These are phyloP conservation scores for Melanotaenia boesemani DNA, from an alignment of 2,797 vertebrate species.

Conservation along the genomic window DNA sequence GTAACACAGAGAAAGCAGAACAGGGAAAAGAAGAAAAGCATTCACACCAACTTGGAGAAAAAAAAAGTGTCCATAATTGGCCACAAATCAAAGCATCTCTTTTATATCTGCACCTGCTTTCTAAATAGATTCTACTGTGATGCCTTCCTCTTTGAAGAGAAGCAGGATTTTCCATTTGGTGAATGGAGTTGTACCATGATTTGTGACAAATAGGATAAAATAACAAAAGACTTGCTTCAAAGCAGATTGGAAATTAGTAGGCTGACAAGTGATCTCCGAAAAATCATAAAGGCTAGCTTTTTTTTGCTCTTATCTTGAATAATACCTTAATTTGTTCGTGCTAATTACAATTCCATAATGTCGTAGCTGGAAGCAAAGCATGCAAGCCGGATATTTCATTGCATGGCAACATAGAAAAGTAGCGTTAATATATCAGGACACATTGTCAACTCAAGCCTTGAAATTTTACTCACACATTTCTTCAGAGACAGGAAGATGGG, in stretches of 20 bases:
- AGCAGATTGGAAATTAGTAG: slow-evolving; percentile 48
- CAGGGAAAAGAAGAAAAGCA: slow-evolving; percentile 6
- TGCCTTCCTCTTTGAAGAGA: slow-evolving; percentile 66
- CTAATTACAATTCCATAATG: slow-evolving; percentile 18
- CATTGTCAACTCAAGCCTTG: neutral
- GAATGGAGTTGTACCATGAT: slow-evolving; percentile 39
- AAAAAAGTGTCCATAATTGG: slow-evolving; percentile 51
- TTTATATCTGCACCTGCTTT: slow-evolving; percentile 65
- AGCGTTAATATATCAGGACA: neutral
- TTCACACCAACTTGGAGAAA: slow-evolving; percentile 45
- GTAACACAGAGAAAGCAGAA: slow-evolving; percentile 18
- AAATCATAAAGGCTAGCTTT: slow-evolving; percentile 39
- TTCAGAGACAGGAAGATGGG: slow-evolving; percentile 35
- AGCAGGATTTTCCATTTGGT: slow-evolving; percentile 50
- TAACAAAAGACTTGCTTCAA: slow-evolving; percentile 50
- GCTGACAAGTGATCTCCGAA: slow-evolving; percentile 48
- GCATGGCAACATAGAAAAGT: slow-evolving; percentile 4
- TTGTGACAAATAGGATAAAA: slow-evolving; percentile 52
- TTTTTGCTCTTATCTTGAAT: slow-evolving; percentile 55
- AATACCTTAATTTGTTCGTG: slow-evolving; percentile 26
- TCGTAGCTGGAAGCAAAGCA: neutral
- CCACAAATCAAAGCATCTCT: slow-evolving; percentile 61
- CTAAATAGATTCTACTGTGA: slow-evolving; percentile 54
- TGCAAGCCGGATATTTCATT: slow-evolving; percentile 4
- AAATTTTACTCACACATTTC: slow-evolving; percentile 50